Evolutionary conservation across 2,113 vertebrate genomes (phyloP), one percentile per base, ranked within the genome.

Genomic region (Cyprinodon brontotheroides): DNA sequence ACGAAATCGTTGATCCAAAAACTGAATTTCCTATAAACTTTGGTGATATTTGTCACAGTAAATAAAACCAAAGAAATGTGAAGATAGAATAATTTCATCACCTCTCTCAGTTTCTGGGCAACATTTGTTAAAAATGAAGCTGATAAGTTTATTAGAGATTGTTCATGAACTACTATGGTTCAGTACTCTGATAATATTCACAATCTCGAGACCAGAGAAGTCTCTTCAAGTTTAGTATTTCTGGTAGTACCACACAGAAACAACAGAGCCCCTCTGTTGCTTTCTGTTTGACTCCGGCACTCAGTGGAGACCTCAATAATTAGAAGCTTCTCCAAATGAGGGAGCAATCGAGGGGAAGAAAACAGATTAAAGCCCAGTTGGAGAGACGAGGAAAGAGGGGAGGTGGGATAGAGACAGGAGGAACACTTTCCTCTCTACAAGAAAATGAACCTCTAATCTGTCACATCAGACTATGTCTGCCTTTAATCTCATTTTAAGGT

Each of bases 291-390:
- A 71, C 45, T 84, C 68, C 78, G 29, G 61, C 61, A 8, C 76
- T 65, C 87, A 43, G 77, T 60, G 65, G 85, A 87, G 87, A 85
- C 74, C 86, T 80, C 50, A 8, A 43, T 90, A 90, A 91, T 89
- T 75, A 87, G 80, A 79, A 67, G 78, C 76, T 79, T 69, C 75
- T 75, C 69, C 73, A 72, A 84, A 86, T 22, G 65, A 86, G 74
- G 65, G 70, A 57, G 79, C 39, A 71, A 87, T 77, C 50, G 80
- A 6, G 50, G 5, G 50, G 77, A 90, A 84, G 72, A 40, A 74
- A 88, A 82, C 64, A 82, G 74, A 91, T 86, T 84, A 90, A 1
- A 36, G 76, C 68, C 41, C 70, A 11, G 78, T 65, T 69, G 57
- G 68, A 81, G 4, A 59, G 78, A 71, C 37, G n/a, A 10, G 57